These are phyloP conservation scores for Drosophila atripex DNA, from an alignment of 2,888 invertebrate genomes.

Conservation along the genomic window DNA sequence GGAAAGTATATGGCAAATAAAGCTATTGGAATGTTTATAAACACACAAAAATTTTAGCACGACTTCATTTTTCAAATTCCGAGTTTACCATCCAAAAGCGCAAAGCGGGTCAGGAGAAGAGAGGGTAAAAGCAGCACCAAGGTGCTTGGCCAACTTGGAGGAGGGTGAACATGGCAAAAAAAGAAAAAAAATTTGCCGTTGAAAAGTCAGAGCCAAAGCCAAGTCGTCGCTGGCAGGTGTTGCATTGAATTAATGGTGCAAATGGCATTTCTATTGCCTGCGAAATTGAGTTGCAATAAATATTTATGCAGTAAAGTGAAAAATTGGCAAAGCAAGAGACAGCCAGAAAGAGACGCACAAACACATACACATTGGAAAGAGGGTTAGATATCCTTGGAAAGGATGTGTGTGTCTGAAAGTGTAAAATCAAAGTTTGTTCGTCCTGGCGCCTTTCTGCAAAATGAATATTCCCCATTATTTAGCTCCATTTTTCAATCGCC, in stretches of 20 bases:
- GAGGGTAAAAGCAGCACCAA: neutral
- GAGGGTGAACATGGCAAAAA: neutral
- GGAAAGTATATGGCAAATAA: conserved; percentile 46
- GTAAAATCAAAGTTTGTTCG: conserved; percentile 60
- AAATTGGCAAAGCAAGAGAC: conserved; percentile 73
- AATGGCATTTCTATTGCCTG: conserved; percentile 79
- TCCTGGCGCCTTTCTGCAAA: conserved; percentile 56
- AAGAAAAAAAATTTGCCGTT: conserved; percentile 29
- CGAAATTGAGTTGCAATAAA: conserved; percentile 78
- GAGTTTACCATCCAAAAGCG: conserved; percentile 16
- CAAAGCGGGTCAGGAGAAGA: neutral
- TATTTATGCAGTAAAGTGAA: conserved; percentile 78
- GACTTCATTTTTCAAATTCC: conserved; percentile 76
- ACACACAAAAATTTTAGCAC: conserved; percentile 68
- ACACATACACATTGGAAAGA: conserved; percentile 16
- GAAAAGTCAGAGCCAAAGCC: conserved; percentile 64
- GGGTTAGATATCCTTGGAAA: conserved; percentile 3
- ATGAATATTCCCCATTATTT: conserved; percentile 76
- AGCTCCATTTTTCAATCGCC: conserved; percentile 49
- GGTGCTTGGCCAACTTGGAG: neutral
- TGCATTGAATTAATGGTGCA: conserved; percentile 79
- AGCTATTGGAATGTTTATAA: conserved; percentile 70
- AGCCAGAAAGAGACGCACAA: conserved; percentile 20
- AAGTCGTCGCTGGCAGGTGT: conserved; percentile 77
- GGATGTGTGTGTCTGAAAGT: conserved; percentile 36